Evolutionary conservation across 1,140 invertebrate species (phyloP), one percentile per base, ranked within the genome.

Genomic region (Anoplophora glabripennis): DNA sequence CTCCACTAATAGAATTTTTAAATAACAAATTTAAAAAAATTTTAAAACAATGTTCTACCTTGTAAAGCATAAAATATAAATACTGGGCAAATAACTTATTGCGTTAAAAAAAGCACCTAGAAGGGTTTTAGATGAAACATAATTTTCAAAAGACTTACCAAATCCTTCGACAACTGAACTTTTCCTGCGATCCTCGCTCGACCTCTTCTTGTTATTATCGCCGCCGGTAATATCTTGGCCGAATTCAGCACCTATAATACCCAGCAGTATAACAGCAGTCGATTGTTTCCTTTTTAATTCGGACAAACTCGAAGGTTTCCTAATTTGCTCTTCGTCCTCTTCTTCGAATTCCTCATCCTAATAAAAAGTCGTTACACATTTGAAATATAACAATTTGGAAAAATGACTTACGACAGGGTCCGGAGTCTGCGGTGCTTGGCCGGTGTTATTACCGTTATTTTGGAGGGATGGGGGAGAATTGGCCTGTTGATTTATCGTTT

Each of bases 181-280:
- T 67, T 90, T 92, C 49, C 90, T 81, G 51, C 86, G 80, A 53
- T 77, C 81, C 54, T 86, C 86, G 66, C 78, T 79, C 21, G 80
- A 15, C 48, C 78, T 80, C 53, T 78, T 80, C 48, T 81, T 35
- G 72, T 61, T 72, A 76, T 84, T 85, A 64, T 85, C 83, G 14
- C 83, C 83, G 37, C 59, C 51, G 10, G 84, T 83, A 42, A 92
- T 89, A 69, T 92, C 94, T 72, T 96, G 93, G 0, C 96, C 96
- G 78, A 99, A 99, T 77, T 99, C 96, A 0, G 96, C 93, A 0
- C 97, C 97, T 53, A 99, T 96, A 0, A 99, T 96, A 0, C 96
- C 96, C 15, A 99, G 75, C 37, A 99, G 77, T 0, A 99, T 94
- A 0, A 99, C 94, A 0, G 97, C 94, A 0, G 96, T 99, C 0